These are phyloP conservation scores for Lampropteryx suffumata DNA, from an alignment of 2,888 invertebrate genomes.

Conservation along the genomic window DNA sequence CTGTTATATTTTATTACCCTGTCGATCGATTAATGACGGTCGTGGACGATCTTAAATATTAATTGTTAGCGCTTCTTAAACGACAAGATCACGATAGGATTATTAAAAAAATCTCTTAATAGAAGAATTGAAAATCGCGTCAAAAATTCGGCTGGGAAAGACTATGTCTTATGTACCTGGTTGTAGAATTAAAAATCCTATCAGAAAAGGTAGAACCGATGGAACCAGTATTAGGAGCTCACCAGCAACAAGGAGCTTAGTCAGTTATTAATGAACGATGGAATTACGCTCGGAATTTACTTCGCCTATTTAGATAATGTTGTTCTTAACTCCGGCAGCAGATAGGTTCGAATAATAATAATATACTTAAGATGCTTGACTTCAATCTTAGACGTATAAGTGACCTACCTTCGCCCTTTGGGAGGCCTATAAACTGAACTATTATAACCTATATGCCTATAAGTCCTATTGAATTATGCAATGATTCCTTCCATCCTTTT, in stretches of 20 bases:
- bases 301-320: constrained; percentile 50
- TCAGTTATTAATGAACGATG: constrained; percentile 65
- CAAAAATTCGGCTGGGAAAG: neutral
- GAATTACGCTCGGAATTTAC: constrained; percentile 56
- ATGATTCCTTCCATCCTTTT: too few species aligned
- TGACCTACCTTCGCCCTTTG: too few species aligned
- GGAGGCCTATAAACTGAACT: too few species aligned
- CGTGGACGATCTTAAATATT: constrained; percentile 43
- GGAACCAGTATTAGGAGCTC: constrained; percentile 48
- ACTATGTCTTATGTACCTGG: constrained; percentile 35
- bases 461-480: too few species aligned
- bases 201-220: constrained; percentile 22
- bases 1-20: constrained; percentile 28
- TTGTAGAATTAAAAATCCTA: constrained; percentile 48
- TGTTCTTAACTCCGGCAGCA: constrained; percentile 41
- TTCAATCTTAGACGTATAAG: neutral
- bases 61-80: constrained; percentile 46
- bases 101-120: constrained; percentile 21
- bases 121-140: neutral
- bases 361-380: constrained; percentile 24
- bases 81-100: constrained; percentile 38
- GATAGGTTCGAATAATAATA: constrained; percentile 29
- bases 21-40: constrained; percentile 37
- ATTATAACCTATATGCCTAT: too few species aligned
- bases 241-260: constrained; percentile 53